These are phyloP conservation scores for Spisula solida DNA, from an alignment of 2,888 invertebrate species.

Conservation along the genomic window DNA sequence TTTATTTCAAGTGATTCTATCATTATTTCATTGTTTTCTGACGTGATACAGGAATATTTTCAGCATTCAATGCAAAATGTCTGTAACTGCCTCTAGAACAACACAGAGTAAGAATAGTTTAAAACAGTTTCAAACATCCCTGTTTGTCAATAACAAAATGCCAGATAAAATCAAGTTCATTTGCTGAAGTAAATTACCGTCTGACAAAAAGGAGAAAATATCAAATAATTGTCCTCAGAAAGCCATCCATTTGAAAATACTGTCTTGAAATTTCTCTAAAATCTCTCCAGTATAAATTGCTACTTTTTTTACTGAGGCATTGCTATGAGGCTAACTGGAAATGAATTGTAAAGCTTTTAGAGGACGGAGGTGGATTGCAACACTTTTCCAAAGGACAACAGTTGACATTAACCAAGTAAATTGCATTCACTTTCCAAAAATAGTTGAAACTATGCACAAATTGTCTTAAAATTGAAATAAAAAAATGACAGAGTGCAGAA, in stretches of 20 bases:
- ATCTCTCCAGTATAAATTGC: neutral
- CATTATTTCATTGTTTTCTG: neutral
- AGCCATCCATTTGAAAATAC: neutral
- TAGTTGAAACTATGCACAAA: too few species aligned
- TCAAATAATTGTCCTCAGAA: neutral
- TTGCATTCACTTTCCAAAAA: too few species aligned
- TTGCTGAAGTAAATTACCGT: neutral
- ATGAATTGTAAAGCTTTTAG: too few species aligned
- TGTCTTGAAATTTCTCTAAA: slow-evolving; percentile 20
- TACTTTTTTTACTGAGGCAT: neutral
- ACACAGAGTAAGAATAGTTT: too few species aligned
- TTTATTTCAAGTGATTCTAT: slow-evolving; percentile 11
- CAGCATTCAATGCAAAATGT: too few species aligned
- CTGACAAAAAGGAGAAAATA: neutral
- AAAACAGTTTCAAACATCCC: too few species aligned
- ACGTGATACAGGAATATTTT: neutral
- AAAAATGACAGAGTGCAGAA: too few species aligned
- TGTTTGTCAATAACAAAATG: neutral
- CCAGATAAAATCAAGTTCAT: slow-evolving; percentile 25
- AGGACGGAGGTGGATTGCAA: too few species aligned
- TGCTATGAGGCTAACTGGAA: neutral
- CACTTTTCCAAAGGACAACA: too few species aligned
- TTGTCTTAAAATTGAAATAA: too few species aligned
- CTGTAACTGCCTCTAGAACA: too few species aligned
- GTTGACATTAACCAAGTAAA: too few species aligned